Evolutionary conservation across 2,888 invertebrate species (phyloP).

Genomic region (Isoperla grammatica): DNA sequence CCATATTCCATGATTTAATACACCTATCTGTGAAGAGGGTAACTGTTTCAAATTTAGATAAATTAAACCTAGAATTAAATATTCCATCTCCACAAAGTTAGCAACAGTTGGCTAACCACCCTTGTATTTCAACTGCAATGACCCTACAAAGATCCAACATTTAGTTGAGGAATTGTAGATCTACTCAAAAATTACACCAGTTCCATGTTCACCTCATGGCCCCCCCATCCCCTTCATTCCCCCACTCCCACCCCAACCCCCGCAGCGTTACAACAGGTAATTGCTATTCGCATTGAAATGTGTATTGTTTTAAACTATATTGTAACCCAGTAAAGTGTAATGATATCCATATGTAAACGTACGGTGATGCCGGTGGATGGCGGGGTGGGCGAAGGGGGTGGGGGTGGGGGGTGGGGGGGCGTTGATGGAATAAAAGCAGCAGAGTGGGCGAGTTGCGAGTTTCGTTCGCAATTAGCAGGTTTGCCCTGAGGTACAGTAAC

Average conservation of each 20-base stretch:
- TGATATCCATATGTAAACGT: constrained; percentile 7
- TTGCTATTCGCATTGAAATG: constrained; percentile 18
- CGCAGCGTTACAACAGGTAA: background rate
- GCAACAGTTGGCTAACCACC: too few species aligned
- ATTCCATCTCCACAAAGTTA: too few species aligned
- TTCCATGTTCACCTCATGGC: too few species aligned
- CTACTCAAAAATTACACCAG: too few species aligned
- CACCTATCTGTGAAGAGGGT: too few species aligned
- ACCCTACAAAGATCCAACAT: too few species aligned
- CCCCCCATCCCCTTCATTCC: background rate
- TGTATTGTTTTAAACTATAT: constrained; percentile 17
- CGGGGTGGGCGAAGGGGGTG: background rate
- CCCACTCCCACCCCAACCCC: background rate
- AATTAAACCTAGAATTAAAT: too few species aligned
- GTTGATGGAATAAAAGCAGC: constrained; percentile 8
- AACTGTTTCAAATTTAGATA: too few species aligned
- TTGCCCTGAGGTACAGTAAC: background rate
- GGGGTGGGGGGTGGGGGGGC: background rate
- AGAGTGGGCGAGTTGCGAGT: constrained; percentile 19
- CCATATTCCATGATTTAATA: too few species aligned
- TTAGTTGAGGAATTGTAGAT: too few species aligned
- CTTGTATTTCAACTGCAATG: too few species aligned
- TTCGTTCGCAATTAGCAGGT: constrained; percentile 17
- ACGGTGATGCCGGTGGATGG: too few species aligned
- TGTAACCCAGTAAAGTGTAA: constrained; percentile 9